phyloP scores from a whole-genome alignment of 2,113 vertebrate species.

The Aramus guarauna region DNA sequence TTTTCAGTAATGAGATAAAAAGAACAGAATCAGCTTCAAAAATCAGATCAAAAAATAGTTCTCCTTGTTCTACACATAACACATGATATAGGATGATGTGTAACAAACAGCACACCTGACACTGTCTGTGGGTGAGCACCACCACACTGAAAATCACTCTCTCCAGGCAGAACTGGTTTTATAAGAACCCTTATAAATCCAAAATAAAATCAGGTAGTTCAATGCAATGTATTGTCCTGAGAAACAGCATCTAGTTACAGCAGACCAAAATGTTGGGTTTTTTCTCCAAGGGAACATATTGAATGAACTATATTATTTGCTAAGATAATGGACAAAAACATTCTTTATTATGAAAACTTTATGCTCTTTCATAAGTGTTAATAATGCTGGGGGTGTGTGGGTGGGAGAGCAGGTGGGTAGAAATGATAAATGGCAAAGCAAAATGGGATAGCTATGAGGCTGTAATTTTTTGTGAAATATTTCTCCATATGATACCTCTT shows the following conservation, averaged over 20 bases:
- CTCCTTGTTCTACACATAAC: neutral
- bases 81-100: neutral
- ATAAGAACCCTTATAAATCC: neutral
- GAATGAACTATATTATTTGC: neutral
- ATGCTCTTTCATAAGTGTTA: neutral
- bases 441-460: neutral
- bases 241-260: neutral
- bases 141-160: neutral
- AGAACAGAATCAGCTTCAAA: neutral
- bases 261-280: neutral
- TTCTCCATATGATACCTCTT: neutral
- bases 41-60: neutral
- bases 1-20: neutral
- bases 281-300: neutral
- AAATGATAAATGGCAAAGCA: neutral
- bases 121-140: neutral
- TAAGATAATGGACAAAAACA: neutral
- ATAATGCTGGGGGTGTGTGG: neutral
- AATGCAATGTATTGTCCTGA: neutral
- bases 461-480: conserved; percentile 5
- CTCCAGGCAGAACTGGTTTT: neutral
- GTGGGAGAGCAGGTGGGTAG: conserved; percentile 19
- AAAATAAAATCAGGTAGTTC: neutral
- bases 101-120: neutral
- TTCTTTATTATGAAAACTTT: conserved; percentile 17